Base-by-base conservation (phyloP, 2,113 vertebrate species). In the Ictidomys tridecemlineatus region DNA sequence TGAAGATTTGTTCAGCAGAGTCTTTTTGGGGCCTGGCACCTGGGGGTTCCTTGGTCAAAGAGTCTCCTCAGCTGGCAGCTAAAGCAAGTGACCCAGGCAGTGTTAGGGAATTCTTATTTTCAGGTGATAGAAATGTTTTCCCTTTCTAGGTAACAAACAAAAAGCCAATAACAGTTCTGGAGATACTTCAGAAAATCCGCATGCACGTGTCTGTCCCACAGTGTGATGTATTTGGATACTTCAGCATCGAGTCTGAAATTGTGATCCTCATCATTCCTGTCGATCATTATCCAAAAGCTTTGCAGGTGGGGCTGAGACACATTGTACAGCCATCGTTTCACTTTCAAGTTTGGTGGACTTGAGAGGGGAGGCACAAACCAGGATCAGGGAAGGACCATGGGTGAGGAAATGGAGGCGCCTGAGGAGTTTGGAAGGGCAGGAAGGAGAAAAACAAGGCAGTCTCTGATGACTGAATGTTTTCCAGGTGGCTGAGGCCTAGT, bases 191-290 rank as follows among this genome's bases (percentile, higher is more conserved):
- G 92, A 99, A 99, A 97, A 98, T 99, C 91, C 99, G 99, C 37
- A 99, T 99, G 63, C 99, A 99, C 0, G 98, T 99, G 91, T 99
- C 99, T 0, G 99, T 99, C 82, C 99, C 99, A 0, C 99, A 99
- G 98, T 99, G 99, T 65, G 99, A 99, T 2, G 99, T 99, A 2
- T 99, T 99, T 72, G 99, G 99, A 8, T 99, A 99, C 98, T 98
- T 99, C 95, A 99, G 99, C 98, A 99, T 99, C 45, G 99, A 99
- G 88, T 99, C 99, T 0, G 99, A 99, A 95, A 99, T 99, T 32
- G 99, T 99, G 90, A 98, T 99, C 94, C 99, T 99, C 80, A 99
- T 99, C 11, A 97, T 99, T 34, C 99, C 99, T 0, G 99, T 99
- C n/a, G 99, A 99, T 95, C 99, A 99, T 94, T 98, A 99, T 95